These are phyloP conservation scores for Leptopilina boulardi DNA, from an alignment of 1,140 invertebrate genomes.

Conservation along the genomic window DNA sequence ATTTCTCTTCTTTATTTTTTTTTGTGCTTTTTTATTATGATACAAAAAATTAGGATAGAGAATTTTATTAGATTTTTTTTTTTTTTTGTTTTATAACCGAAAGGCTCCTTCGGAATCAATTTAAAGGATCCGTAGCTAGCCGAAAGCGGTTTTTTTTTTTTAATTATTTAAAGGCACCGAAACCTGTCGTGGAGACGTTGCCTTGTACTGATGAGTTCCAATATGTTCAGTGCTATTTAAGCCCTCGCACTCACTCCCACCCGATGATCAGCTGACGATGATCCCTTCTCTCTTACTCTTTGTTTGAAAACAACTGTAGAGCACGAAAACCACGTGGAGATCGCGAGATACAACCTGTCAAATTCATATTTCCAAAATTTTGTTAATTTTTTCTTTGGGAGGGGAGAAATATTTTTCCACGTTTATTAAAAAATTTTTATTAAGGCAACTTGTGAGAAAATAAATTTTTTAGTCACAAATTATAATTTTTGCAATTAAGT, in stretches of 20 bases:
- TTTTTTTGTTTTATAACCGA: slow-evolving; percentile 13
- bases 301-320: slow-evolving; percentile 72
- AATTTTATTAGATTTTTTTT: neutral
- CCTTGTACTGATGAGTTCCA: slow-evolving; percentile 66
- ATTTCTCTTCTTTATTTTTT: neutral
- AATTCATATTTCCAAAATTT: neutral
- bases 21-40: too few relatives aligned
- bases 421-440: too few relatives aligned
- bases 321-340: slow-evolving; percentile 53
- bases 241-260: slow-evolving; percentile 63
- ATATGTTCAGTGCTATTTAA: slow-evolving; percentile 71
- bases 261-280: slow-evolving; percentile 65
- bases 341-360: slow-evolving; percentile 45
- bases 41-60: too few relatives aligned
- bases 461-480: too few relatives aligned
- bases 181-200: slow-evolving; percentile 50
- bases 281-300: slow-evolving; percentile 57
- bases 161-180: slow-evolving; percentile 14
- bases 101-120: slow-evolving; percentile 43
- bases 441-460: too few relatives aligned
- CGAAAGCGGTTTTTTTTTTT: slow-evolving; percentile 38
- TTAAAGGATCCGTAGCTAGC: slow-evolving; percentile 52
- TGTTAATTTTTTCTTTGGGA: neutral
- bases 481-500: too few relatives aligned
- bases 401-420: too few relatives aligned